Conservation (phyloP, 2,113 vertebrate species). For the Ginglymostoma cirratum region DNA sequence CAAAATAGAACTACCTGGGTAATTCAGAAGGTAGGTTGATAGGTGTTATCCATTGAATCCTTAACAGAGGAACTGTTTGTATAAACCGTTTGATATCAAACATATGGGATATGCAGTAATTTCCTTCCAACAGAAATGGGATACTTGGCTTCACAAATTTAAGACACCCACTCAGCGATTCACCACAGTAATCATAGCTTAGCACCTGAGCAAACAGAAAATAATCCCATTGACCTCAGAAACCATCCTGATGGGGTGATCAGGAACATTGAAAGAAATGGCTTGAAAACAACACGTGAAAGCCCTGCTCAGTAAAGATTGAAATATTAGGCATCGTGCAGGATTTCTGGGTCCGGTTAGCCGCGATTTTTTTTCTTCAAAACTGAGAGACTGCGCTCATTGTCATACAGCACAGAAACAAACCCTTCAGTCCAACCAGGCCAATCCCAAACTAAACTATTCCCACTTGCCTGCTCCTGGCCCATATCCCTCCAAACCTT, state of each 20-base stretch:
- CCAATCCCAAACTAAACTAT: too few relatives aligned
- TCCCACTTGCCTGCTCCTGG: too few relatives aligned
- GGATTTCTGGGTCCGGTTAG: not conserved
- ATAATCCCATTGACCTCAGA: not conserved
- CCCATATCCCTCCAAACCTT: too few relatives aligned
- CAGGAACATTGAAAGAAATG: not conserved
- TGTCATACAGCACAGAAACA: too few relatives aligned
- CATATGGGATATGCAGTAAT: not conserved
- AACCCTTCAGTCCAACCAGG: too few relatives aligned
- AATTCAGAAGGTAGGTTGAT: not conserved
- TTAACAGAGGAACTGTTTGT: not conserved
- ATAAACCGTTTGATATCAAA: not conserved
- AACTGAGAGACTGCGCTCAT: too few relatives aligned
- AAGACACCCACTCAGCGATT: not conserved
- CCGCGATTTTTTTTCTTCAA: not conserved
- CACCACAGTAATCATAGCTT: not conserved
- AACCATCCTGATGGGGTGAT: not conserved
- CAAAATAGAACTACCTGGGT: not conserved
- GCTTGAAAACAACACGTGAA: not conserved
- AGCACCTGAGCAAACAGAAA: constrained; percentile 18
- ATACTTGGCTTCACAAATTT: not conserved
- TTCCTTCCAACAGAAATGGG: not conserved
- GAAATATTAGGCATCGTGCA: not conserved
- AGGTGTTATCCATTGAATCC: not conserved
- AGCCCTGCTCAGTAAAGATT: not conserved